Conservation (phyloP, 1,140 invertebrate species). For the Schmidtea mediterranea region DNA sequence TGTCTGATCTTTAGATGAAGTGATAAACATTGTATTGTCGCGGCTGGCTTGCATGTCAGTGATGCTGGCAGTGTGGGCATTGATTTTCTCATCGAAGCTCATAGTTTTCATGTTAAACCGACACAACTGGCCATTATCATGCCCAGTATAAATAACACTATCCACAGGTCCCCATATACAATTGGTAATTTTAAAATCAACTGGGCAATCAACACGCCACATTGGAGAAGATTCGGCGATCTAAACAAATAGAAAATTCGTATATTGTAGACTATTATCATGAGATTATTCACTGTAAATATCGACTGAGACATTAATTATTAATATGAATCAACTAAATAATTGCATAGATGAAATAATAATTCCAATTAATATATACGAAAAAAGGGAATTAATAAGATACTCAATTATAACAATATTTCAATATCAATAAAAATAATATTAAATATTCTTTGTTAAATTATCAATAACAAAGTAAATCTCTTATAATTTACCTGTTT, state of each 20-base stretch:
- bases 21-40: conserved; percentile 79
- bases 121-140: conserved; percentile 64
- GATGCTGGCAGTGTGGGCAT: conserved; percentile 55
- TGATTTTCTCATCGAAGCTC: conserved; percentile 37
- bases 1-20: conserved; percentile 37
- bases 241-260: background rate
- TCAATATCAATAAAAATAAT: too few species aligned
- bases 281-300: too few species aligned
- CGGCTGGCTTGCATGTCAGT: conserved; percentile 80
- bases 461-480: too few species aligned
- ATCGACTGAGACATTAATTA: too few species aligned
- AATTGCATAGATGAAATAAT: too few species aligned
- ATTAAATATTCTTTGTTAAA: too few species aligned
- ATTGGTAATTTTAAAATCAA: conserved; percentile 50
- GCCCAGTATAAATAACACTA: conserved; percentile 64
- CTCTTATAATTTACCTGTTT: background rate
- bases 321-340: too few species aligned
- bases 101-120: conserved; percentile 69
- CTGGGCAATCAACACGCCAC: conserved; percentile 11
- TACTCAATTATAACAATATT: background rate
- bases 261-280: too few species aligned
- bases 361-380: too few species aligned
- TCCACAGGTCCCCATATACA: conserved; percentile 70
- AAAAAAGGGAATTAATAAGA: too few species aligned
- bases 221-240: conserved; percentile 24